These are phyloP conservation scores for Tiaroga cobitis DNA, from an alignment of 2,797 vertebrate genomes.

Conservation along the genomic window DNA sequence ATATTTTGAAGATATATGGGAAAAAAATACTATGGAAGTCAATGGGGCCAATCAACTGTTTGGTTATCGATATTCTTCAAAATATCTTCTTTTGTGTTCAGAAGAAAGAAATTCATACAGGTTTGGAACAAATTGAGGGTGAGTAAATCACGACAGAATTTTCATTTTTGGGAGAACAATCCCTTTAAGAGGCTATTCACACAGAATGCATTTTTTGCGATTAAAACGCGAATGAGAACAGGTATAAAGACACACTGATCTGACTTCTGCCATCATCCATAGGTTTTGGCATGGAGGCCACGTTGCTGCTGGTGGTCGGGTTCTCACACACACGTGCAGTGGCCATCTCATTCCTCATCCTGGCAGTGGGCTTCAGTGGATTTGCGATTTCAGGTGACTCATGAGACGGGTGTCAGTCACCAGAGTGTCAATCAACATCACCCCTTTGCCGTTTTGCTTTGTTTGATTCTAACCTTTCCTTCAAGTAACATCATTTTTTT, in stretches of 20 bases:
- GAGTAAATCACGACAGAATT: no score
- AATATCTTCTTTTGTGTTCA: no score
- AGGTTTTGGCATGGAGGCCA: conserved; percentile 99
- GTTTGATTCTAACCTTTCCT: not conserved
- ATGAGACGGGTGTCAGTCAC: conserved; percentile 12
- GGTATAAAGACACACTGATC: not conserved
- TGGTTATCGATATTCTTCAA: no score
- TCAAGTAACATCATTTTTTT: not conserved
- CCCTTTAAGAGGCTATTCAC: not conserved
- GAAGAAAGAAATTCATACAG: no score
- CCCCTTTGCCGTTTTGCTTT: not conserved
- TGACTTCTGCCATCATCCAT: conserved; percentile 30
- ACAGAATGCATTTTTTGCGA: not conserved
- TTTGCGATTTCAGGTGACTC: conserved; percentile 96
- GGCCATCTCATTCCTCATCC: conserved; percentile 93
- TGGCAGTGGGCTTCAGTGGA: conserved; percentile 97
- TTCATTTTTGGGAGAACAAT: no score
- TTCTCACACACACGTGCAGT: conserved; percentile 94
- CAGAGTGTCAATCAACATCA: not conserved
- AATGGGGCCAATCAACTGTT: no score
- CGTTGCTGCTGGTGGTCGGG: conserved; percentile 94
- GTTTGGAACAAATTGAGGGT: no score
- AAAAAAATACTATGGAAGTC: no score
- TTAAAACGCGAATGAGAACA: not conserved
- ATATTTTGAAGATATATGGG: no score